phyloP scores from a whole-genome alignment of 2,888 invertebrate genomes.

The Cerastis leucographa region DNA sequence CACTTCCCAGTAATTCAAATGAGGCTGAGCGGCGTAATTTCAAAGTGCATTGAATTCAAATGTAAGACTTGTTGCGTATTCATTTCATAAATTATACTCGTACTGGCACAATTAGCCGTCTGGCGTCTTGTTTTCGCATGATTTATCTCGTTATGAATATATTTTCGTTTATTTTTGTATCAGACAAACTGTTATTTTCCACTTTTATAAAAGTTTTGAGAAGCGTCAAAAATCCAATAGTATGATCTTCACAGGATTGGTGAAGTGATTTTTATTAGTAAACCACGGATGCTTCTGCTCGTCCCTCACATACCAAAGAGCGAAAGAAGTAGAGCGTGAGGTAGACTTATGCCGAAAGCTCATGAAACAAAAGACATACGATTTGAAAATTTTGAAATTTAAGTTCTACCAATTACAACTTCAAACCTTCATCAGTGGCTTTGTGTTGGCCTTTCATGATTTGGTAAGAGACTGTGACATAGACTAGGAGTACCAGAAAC shows the following conservation, averaged over 20 bases:
- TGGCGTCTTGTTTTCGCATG: constrained; percentile 32
- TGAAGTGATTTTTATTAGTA: background rate
- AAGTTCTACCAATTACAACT: background rate
- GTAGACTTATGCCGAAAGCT: background rate
- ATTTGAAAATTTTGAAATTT: background rate
- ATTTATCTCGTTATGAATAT: constrained; percentile 31
- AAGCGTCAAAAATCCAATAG: background rate
- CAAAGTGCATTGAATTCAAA: constrained; percentile 64
- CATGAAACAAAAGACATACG: background rate
- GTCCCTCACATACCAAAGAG: background rate
- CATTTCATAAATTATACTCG: constrained; percentile 46
- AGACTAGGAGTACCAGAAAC: background rate
- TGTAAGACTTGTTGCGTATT: constrained; percentile 62
- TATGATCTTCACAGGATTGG: background rate
- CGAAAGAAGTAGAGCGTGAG: background rate
- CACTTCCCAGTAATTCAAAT: constrained; percentile 37
- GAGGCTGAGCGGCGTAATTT: constrained; percentile 45
- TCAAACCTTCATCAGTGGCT: background rate
- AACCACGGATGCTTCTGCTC: background rate
- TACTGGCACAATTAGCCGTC: constrained; percentile 49
- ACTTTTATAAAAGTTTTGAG: background rate
- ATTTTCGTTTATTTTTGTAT: constrained; percentile 15
- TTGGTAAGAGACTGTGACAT: background rate
- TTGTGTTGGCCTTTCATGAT: background rate
- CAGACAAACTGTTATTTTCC: background rate